Conservation (phyloP, 2,797 vertebrate species). For the Garrulus glandarius region DNA sequence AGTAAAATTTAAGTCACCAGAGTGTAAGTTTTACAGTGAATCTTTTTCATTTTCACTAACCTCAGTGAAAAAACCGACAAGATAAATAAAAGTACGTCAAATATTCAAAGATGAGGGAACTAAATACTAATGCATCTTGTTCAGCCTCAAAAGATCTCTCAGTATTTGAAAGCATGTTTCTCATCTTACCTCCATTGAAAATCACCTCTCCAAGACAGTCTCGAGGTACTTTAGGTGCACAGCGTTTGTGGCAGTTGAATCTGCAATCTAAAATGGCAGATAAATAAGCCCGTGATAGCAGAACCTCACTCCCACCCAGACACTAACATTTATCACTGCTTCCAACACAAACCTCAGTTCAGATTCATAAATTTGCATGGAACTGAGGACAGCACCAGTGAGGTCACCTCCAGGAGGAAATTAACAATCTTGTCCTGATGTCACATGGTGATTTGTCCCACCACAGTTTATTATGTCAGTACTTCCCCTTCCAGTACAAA, state of each 20-base stretch:
- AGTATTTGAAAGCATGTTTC: not conserved
- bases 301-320: not conserved
- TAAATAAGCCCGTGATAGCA: not conserved
- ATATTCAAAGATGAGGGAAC: not conserved
- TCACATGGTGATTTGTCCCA: not conserved
- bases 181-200: constrained; percentile 90
- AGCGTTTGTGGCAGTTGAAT: constrained; percentile 97
- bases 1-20: not conserved
- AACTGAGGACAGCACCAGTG: not conserved
- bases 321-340: not conserved
- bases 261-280: constrained; percentile 84
- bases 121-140: not conserved
- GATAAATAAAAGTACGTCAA: not conserved
- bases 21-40: not conserved
- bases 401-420: constrained; percentile 15
- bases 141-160: not conserved
- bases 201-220: constrained; percentile 95
- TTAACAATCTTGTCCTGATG: not conserved
- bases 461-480: not conserved
- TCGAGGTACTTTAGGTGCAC: constrained; percentile 95
- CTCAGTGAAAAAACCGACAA: not conserved
- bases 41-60: not conserved
- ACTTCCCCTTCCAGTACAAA: constrained; percentile 5
- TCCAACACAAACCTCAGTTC: not conserved
- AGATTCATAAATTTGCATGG: not conserved